Evolutionary conservation across 2,888 invertebrate species (phyloP).

Genomic region (Erebia epiphron): DNA sequence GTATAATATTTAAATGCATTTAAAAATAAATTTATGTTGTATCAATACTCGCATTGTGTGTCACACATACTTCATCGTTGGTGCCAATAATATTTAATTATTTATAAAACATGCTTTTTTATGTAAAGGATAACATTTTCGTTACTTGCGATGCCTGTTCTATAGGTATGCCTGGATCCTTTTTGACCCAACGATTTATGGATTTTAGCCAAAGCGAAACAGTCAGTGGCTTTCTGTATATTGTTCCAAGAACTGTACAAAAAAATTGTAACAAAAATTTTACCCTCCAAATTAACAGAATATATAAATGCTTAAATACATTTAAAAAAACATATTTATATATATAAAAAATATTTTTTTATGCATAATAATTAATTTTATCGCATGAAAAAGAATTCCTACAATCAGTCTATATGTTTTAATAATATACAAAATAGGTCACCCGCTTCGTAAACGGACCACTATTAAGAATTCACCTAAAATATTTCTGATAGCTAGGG

Average conservation of each 20-base stretch:
- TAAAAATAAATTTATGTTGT: neutral
- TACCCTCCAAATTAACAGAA: neutral
- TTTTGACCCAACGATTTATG: no score
- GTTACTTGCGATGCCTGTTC: neutral
- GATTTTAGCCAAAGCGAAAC: no score
- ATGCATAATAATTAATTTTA: conserved; percentile 4
- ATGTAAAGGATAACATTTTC: conserved; percentile 1
- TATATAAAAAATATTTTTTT: conserved; percentile 34
- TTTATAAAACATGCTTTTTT: neutral
- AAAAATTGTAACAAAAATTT: neutral
- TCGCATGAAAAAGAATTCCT: conserved; percentile 33
- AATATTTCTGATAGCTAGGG: conserved; percentile 8
- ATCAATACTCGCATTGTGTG: neutral
- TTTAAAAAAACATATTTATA: conserved; percentile 14
- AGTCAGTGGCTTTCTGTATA: no score
- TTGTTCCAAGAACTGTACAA: neutral
- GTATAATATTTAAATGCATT: conserved; percentile 17
- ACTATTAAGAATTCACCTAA: conserved; percentile 33
- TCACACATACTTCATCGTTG: conserved; percentile 9
- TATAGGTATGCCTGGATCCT: no score
- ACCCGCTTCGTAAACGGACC: conserved; percentile 44
- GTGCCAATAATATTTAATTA: neutral
- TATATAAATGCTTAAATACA: neutral
- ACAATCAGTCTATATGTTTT: conserved; percentile 61
- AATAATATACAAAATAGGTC: conserved; percentile 62